phyloP scores from a whole-genome alignment of 2,888 invertebrate species.

The Tachina lurida region DNA sequence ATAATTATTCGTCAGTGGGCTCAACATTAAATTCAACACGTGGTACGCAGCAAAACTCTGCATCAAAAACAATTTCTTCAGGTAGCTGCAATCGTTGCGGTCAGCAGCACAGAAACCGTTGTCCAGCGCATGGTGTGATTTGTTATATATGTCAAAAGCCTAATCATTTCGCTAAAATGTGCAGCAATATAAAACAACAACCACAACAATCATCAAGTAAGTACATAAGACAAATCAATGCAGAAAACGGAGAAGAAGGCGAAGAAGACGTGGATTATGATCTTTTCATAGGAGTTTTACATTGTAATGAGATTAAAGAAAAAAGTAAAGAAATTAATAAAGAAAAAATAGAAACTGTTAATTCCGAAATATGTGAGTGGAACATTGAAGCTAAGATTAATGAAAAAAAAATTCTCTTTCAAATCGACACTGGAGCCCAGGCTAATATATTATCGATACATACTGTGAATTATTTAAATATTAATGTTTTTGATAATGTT shows the following conservation, averaged over 20 bases:
- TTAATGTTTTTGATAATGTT: neutral
- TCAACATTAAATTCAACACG: neutral
- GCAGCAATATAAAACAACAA: no score
- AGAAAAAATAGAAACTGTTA: neutral
- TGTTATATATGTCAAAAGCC: conserved; percentile 57
- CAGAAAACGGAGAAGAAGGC: conserved; percentile 1
- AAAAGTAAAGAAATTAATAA: neutral
- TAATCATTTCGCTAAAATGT: no score
- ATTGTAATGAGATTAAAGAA: neutral
- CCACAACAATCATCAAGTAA: no score
- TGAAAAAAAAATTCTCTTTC: neutral
- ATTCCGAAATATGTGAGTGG: conserved; percentile 15
- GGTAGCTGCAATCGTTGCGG: conserved; percentile 19
- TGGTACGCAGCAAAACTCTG: neutral
- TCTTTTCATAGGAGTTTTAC: conserved; percentile 30
- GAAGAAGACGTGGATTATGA: no score
- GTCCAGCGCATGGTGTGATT: conserved; percentile 50
- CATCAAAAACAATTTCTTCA: conserved; percentile 7
- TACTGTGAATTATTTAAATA: neutral
- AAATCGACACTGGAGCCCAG: conserved; percentile 31
- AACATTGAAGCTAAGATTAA: conserved; percentile 9
- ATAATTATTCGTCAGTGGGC: no score
- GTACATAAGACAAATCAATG: conserved; percentile 14
- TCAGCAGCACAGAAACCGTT: conserved; percentile 49
- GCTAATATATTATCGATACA: conserved; percentile 12